Evolutionary conservation across 1,140 invertebrate species (phyloP), one percentile per base, ranked within the genome.

Genomic region (Leucophenga varia): DNA sequence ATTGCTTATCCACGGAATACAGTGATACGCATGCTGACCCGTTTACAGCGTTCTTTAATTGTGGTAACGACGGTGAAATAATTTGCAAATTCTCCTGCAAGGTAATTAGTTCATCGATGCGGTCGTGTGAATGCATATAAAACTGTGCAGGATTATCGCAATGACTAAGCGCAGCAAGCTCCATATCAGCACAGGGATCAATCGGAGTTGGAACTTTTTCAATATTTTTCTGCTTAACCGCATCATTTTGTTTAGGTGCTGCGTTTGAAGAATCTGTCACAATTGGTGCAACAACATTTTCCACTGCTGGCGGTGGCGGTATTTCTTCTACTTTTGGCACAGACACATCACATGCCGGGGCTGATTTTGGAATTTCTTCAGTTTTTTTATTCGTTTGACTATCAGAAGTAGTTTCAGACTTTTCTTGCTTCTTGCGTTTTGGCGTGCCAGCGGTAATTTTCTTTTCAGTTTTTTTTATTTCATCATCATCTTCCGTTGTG

Each of bases 11-110:
- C 1, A 84, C 82, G 0, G 82, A 83, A 61, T 86, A 91, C 44
- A 84, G 79, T 0, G 88, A 90, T 25, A 86, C 77, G 68, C 89
- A 92, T 1, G 86, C 60, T 1, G 81, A 80, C 5, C 84, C 84
- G 41, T 83, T 78, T 31, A 85, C 81, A 3, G 80, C 73, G 35
- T 76, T 79, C 31, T 79, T 76, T 2, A 86, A 70, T 43, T 80
- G 72, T 0, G 76, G 50, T 55, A 81, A 80, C 12, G 54, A 72
- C 1, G 64, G 52, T 0, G 79, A 77, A 1, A 79, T 73, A 7
- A 76, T 71, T 61, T 88, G 84, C 2, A 90, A 60, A 54, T 82
- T 78, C 0, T 77, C 69, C 59, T 88, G 83, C 6, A 85, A 76
- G 28, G 78, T 70, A 2, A 79, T 71, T 8, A 86, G 75, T 12